These are phyloP conservation scores for Bellardia bayeri DNA, from an alignment of 2,888 invertebrate species.

Conservation along the genomic window DNA sequence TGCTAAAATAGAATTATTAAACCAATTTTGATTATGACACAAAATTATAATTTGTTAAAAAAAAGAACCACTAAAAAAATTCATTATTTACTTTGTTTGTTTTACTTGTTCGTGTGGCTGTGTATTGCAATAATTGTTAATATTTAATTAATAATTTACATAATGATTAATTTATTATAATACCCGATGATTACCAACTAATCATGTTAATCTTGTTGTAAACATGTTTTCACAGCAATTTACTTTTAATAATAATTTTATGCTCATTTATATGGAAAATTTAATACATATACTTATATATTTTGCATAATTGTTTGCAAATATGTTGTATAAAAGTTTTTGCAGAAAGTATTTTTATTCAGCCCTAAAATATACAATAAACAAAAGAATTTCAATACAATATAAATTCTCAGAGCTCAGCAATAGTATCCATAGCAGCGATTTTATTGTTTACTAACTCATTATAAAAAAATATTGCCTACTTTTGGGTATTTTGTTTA, in stretches of 20 bases:
- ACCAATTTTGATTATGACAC: slow-evolving; percentile 23
- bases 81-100: not conserved
- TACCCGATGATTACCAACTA: slow-evolving; percentile 45
- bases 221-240: slow-evolving; percentile 29
- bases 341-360: not conserved
- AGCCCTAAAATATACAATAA: not conserved
- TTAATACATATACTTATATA: not conserved
- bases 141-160: slow-evolving; percentile 42
- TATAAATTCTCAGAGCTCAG: too few species aligned
- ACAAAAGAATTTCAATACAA: not conserved
- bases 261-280: not conserved
- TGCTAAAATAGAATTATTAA: not conserved
- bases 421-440: too few species aligned
- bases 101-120: not conserved
- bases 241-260: slow-evolving; percentile 22
- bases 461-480: too few species aligned
- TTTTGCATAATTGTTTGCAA: not conserved
- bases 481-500: too few species aligned
- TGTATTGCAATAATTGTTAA: not conserved
- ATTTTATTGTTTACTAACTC: not conserved
- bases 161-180: slow-evolving; percentile 41
- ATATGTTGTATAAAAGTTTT: not conserved
- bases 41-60: not conserved
- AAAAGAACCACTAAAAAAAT: not conserved
- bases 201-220: slow-evolving; percentile 41